Base-by-base conservation (phyloP, 2,797 vertebrate genomes). In the Sylvilagus floridanus region DNA sequence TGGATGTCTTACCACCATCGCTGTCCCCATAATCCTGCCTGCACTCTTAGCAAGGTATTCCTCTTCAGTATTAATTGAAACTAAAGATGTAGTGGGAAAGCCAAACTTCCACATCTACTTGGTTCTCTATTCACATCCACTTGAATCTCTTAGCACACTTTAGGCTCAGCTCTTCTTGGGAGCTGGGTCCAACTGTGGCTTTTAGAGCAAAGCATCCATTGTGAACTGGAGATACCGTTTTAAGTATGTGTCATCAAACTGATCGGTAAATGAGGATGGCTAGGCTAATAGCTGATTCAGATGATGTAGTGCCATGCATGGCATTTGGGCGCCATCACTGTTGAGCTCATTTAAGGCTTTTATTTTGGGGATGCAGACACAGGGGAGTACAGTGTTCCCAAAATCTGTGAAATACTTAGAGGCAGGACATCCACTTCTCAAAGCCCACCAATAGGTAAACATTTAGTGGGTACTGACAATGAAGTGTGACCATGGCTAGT, bases 331-430 rank as follows among this genome's bases (percentile, higher is more conserved):
- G 28, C 71, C 35, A 47, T 9, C 50, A 57, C 13, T 47, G 42
- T 47, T 66, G 26, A 22, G 84, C 73, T 63, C 11, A 54, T 78
- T 72, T 19, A 57, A 19, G 22, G 26, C 47, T 76, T 66, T 54
- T 30, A 79, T 72, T 42, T 62, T 90, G 6, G 3, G 24, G 47
- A 35, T 66, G 54, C 13, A 72, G 47, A 47, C 22, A 47, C 4
- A 81, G 10, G 22, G 60, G 50, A 83, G 30, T 84, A 30, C 37
- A 69, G 13, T 50, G 37, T 84, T 28, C 28, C 32, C 24, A 30
- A 76, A 93, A 28, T 17, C 21, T 66, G 60, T 71, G 69, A 73
- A 93, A 93, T 77, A 79, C 28, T 72, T 77, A 75, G 17, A n/a
- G n/a, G 30, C 30, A 71, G 52, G 6, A 54, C 4, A 62, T 19